phyloP scores from a whole-genome alignment of 1,140 invertebrate genomes.

The Antheraea pernyi region DNA sequence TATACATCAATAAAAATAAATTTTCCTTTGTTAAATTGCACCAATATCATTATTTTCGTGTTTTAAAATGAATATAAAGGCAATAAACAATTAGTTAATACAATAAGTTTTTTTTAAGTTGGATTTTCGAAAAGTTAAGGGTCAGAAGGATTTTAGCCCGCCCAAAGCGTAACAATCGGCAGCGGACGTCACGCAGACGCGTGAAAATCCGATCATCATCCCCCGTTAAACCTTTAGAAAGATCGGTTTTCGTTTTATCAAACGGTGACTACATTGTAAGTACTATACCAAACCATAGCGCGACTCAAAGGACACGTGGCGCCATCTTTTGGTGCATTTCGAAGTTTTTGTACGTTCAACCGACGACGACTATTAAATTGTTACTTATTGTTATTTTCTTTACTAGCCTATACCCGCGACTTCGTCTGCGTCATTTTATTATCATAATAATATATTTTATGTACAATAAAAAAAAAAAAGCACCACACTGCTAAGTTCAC shows the following conservation, averaged over 20 bases:
- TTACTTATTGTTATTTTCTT: too few species aligned
- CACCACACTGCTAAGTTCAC: too few species aligned
- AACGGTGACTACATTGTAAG: background rate
- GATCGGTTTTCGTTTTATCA: slow-evolving; percentile 26
- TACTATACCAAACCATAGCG: slow-evolving; percentile 33
- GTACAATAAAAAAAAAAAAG: too few species aligned
- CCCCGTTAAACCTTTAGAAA: slow-evolving; percentile 66
- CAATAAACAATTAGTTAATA: too few species aligned
- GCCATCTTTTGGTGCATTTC: slow-evolving; percentile 41
- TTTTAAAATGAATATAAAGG: too few species aligned
- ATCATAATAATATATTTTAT: too few species aligned
- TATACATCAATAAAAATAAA: background rate
- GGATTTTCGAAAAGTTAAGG: slow-evolving; percentile 47
- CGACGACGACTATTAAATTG: too few species aligned
- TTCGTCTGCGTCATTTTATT: too few species aligned
- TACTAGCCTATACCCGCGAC: too few species aligned
- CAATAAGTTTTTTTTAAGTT: background rate
- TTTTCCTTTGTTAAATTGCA: too few species aligned
- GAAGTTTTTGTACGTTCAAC: background rate
- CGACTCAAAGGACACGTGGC: slow-evolving; percentile 33
- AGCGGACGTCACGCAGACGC: slow-evolving; percentile 61
- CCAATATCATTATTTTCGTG: too few species aligned
- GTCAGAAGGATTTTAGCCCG: slow-evolving; percentile 65
- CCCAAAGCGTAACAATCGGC: slow-evolving; percentile 65
- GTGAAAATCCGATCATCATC: slow-evolving; percentile 65